Base-by-base conservation (phyloP, 2,797 vertebrate genomes). In the Urocyon cinereoargenteus region DNA sequence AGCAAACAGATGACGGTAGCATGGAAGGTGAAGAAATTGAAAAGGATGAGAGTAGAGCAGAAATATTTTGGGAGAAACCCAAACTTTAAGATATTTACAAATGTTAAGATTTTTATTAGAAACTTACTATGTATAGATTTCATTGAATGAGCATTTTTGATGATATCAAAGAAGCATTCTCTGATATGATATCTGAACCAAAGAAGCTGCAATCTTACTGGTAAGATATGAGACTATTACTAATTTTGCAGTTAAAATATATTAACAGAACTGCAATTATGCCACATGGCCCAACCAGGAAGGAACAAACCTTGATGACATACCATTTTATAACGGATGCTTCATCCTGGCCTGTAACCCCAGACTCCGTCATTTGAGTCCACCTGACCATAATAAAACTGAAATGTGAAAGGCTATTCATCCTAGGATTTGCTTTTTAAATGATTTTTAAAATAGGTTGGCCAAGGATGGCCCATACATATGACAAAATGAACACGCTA, bases 381-480 rank as follows among this genome's bases (percentile, higher is more conserved):
- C n/a, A 79, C 24, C 22, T 75, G 7, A n/a, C 15, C 10, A 91
- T 53, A 87, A 64, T 85, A 91, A 87, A 28, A 59, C 34, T 79
- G 8, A 85, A 90, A 57, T 61, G 15, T 73, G 49, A 94, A 90
- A 79, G 61, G 49, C 6, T 70, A 77, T 45, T 93, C 79, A 68
- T 62, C 24, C 6, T 49, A 21, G n/a, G 18, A 51, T 62, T 95
- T 90, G 0, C 83, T 7, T 79, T 97, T 92, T 81, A 53, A 97
- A 62, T 84, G 19, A 75, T 61, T 95, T 85, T 82, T 53, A 18
- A 86, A 86, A 19, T 22, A 90, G 2, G 13, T n/a, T 84, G 5
- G 13, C 81, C 81, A 82, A 93, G 22, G 79, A 96, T 57, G 1
- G 82, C 61, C 49, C 77, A 77, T 62, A 73, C 87, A 81, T 86